Percentiles rank a stretch among this genome's conserved stretches.
Evolutionary conservation across 2,797 vertebrate species (phyloP).

Genomic region (Orestias chungarensis): DNA sequence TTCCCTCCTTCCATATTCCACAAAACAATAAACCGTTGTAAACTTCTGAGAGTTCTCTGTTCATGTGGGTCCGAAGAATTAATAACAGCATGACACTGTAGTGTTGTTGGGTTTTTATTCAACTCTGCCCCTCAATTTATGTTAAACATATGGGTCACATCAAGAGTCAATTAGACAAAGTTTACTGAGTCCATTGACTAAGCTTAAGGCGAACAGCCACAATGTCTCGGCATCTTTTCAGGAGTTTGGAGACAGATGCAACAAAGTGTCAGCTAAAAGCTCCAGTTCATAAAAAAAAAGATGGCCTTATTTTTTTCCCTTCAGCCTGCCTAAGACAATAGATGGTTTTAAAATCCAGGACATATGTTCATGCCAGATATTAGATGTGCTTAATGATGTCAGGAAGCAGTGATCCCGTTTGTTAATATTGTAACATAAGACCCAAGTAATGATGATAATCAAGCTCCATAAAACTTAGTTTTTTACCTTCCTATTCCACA

Average conservation of each 20-base stretch:
- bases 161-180: conserved; percentile 28
- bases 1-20: no score
- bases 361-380: background rate
- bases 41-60: no score
- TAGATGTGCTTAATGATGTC: background rate
- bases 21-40: no score
- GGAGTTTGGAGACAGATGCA: conserved; percentile 10
- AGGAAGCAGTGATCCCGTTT: background rate
- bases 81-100: no score
- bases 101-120: no score
- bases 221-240: conserved; percentile 3
- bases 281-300: conserved; percentile 12
- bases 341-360: background rate
- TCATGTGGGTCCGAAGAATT: no score
- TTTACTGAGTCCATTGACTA: conserved; percentile 22
- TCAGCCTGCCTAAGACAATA: background rate
- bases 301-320: conserved; percentile 5
- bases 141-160: conserved; percentile 42
- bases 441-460: background rate
- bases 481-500: background rate
- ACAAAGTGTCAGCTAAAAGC: conserved; percentile 2
- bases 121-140: conserved; percentile 10
- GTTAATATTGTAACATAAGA: background rate
- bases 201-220: conserved; percentile 11
- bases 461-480: background rate